A percentile compares a stretch with the other conserved stretches of the same genome.
Evolutionary conservation across 1,140 invertebrate genomes (phyloP).

Genomic region (Maconellicoccus hirsutus): DNA sequence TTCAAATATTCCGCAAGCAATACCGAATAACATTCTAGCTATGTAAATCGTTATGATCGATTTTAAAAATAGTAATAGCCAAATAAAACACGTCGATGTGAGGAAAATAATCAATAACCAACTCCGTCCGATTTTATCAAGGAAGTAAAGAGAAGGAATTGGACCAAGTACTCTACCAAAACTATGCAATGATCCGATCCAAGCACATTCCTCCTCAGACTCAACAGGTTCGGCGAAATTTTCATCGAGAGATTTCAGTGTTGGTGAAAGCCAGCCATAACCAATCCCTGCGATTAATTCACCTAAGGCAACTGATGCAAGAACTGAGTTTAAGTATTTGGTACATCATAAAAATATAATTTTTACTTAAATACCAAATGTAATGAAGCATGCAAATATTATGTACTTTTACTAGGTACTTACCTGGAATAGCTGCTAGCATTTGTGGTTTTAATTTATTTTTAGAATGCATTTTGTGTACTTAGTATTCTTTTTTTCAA

Average conservation of each 20-base stretch:
- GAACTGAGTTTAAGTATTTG: too few relatives aligned
- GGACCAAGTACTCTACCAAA: not conserved
- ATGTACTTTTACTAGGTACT: not conserved
- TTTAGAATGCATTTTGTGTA: not conserved
- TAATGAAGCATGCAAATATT: not conserved
- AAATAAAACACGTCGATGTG: not conserved
- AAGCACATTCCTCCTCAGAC: not conserved
- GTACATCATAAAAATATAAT: not conserved
- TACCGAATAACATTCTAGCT: slow-evolving; percentile 36
- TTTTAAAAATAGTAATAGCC: not conserved
- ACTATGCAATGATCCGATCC: slow-evolving; percentile 10
- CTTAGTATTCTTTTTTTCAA: too few relatives aligned
- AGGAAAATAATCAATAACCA: not conserved
- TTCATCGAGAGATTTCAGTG: not conserved
- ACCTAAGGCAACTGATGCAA: slow-evolving; percentile 27
- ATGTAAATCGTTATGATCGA: not conserved
- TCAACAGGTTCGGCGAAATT: not conserved
- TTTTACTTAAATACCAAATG: not conserved
- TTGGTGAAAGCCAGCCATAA: not conserved
- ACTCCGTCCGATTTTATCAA: not conserved
- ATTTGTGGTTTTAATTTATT: not conserved
- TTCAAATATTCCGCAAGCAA: slow-evolving; percentile 59
- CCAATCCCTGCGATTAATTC: not conserved
- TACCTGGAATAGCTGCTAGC: not conserved
- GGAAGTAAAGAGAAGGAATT: not conserved